Percentiles rank a stretch among this genome's conserved stretches.
Evolutionary conservation across 2,888 invertebrate species (phyloP).

Genomic region (Sesia apiformis): DNA sequence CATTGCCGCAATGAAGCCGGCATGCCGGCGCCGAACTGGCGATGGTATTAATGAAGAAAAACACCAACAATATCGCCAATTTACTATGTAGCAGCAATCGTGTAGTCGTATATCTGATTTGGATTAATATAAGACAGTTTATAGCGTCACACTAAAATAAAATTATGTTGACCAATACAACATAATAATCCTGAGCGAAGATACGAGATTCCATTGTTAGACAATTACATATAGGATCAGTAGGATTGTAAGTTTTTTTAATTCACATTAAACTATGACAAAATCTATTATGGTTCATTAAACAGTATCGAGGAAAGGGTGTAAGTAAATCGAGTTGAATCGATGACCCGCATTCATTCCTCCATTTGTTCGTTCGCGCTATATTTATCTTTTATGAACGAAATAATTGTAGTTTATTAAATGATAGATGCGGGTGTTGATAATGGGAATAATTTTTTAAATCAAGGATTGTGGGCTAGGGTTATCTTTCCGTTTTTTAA

Average conservation of each 20-base stretch:
- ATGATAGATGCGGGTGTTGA: constrained; percentile 49
- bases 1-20: constrained; percentile 28
- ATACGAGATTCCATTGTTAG: no score
- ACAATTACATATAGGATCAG: no score
- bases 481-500: background rate
- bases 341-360: constrained; percentile 56
- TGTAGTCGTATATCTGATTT: no score
- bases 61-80: background rate
- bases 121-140: no score
- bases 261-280: constrained; percentile 16
- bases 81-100: no score
- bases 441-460: background rate
- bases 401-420: constrained; percentile 67
- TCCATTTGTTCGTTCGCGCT: constrained; percentile 19
- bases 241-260: no score
- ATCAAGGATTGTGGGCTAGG: background rate
- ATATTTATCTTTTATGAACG: constrained; percentile 58
- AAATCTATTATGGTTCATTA: constrained; percentile 45
- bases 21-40: constrained; percentile 12
- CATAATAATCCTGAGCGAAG: no score
- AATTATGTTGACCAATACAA: no score
- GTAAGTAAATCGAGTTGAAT: constrained; percentile 55
- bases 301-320: constrained; percentile 51
- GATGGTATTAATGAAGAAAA: background rate
- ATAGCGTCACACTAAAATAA: no score